These are phyloP conservation scores for Cantharis nigra DNA, from an alignment of 2,888 invertebrate genomes.

Conservation along the genomic window DNA sequence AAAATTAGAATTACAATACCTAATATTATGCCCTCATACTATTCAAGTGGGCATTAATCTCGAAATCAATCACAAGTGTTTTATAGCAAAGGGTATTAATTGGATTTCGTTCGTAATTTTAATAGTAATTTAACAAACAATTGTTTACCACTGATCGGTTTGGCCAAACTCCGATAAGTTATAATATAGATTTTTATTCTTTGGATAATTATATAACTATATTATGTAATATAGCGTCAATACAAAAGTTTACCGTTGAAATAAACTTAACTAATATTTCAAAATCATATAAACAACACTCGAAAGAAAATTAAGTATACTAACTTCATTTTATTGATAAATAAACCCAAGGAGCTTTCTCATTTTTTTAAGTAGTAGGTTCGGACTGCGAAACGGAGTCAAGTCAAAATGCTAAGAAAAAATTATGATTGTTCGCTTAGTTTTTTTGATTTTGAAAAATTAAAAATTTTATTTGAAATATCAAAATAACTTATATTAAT, in stretches of 20 bases:
- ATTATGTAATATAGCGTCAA: not conserved
- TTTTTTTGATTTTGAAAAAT: no score
- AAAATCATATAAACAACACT: not conserved
- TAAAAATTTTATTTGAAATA: no score
- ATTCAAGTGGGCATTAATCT: not conserved
- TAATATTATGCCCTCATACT: not conserved
- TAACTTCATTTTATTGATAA: no score
- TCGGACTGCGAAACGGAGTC: no score
- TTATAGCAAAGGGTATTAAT: not conserved
- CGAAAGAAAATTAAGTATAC: not conserved
- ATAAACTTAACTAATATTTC: not conserved
- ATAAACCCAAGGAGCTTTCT: no score
- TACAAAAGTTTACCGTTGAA: not conserved
- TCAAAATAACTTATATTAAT: no score
- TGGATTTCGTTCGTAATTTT: not conserved
- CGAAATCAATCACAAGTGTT: not conserved
- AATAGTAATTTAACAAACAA: not conserved
- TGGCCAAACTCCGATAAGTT: not conserved
- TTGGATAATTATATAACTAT: no score
- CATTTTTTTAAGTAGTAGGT: no score
- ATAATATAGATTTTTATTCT: not conserved
- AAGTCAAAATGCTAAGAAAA: no score
- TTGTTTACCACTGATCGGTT: not conserved
- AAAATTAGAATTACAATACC: not conserved
- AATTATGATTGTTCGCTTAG: no score